Base-by-base conservation (phyloP, 2,113 vertebrate genomes). In the Gymnobelideus leadbeateri region DNA sequence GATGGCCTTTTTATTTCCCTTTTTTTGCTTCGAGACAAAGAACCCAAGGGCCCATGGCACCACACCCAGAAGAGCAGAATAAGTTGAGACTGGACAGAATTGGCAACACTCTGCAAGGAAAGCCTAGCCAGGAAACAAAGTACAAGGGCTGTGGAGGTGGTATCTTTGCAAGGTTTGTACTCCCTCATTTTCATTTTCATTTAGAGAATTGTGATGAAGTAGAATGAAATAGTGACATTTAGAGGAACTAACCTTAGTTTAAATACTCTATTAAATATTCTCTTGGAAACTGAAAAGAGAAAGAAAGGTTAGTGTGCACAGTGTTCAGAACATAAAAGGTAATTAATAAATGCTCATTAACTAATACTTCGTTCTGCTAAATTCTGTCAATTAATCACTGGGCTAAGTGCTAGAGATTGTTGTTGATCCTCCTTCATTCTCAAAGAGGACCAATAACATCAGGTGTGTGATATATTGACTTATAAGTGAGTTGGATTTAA, bases 21-120 rank as follows among this genome's bases (percentile, higher is more conserved):
- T 61, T 53, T 46, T 94, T 89, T 95, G 6, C 77, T 91, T 91
- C n/a, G 23, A 84, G 68, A 93, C 16, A 90, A 77, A 96, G 21
- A n/a, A 91, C 11, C 84, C 25, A 95, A 37, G 46, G 43, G 23
- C 46, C 49, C 51, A 90, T 25, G 3, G 6, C 3, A 6, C 28
- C 31, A 95, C 7, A 0, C 55, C 37, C 90, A 92, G 68, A 68
- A 25, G 43, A 91, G 94, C 43, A 26, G 91, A 95, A 19, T 10
- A 96, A 94, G 92, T 90, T 43, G 61, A 25, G 54, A 24, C 31
- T 0, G 61, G 47, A 61, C 11, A 89, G 0, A 26, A 47, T 91
- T 37, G 84, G 90, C 51, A 93, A 50, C n/a, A 90, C 19, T 49
- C 31, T 61, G 31, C 28, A 61, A 89, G 89, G 7, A 89, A 37